Evolutionary conservation across 1,140 invertebrate genomes (phyloP), one percentile per base, ranked within the genome.

Genomic region (Anagrus nilaparvatae): DNA sequence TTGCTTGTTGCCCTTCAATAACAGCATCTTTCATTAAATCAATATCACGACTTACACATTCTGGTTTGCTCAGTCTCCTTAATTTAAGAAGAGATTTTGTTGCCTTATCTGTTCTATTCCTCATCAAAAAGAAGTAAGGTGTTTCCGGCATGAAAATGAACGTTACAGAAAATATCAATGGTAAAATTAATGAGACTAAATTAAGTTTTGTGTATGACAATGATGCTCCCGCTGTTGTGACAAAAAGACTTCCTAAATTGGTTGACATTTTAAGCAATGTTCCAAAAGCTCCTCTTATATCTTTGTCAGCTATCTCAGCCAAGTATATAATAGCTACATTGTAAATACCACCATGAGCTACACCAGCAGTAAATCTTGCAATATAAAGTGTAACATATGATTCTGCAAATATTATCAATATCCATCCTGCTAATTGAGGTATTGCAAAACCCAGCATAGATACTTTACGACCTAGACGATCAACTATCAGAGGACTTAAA

Each of bases 131-230:
- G 50, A 76, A 85, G 50, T 84, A 78, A 0, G 85, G 84, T 8
- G 82, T 82, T 63, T 88, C 84, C 0, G 84, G 82, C 65, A 85
- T 76, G 43, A 75, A 77, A 28, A 70, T 66, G 59, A 83, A 79
- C 1, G 72, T 74, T 2, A 78, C 47, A 4, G 80, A 63, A 46
- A 79, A 76, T 1, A 79, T 48, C 3, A 78, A 56, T 0, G 74
- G 71, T 14, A 77, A 51, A 5, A 63, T 14, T 2, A 71, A 53
- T 17, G 68, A 71, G 28, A 72, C 51, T 0, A 73, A 36, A 19
- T 74, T 70, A 6, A 78, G 55, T 12, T 54, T 55, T 37, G 62
- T 44, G 66, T 67, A 75, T 40, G 55, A 52, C n/a, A 70, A 52
- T 33, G 54, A 65, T 9, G 69, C 56, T 0, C 77, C 77, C 3